phyloP scores from a whole-genome alignment of 2,888 invertebrate species.

The Stenchaetothrips biformis region DNA sequence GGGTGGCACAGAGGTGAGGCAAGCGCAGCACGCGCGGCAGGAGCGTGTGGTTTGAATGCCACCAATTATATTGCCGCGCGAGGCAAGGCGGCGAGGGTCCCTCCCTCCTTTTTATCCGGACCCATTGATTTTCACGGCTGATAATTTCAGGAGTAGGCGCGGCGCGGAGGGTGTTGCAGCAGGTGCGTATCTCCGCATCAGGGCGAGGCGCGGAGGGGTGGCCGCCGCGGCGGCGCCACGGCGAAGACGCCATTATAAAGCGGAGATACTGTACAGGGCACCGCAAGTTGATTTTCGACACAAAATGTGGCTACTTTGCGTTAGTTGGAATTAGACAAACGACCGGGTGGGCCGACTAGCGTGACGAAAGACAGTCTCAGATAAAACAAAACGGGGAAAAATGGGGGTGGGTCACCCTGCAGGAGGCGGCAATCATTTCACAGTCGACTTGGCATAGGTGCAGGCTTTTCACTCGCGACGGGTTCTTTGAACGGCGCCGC shows the following conservation, averaged over 20 bases:
- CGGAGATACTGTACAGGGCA: background rate
- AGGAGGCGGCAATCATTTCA: too few species aligned
- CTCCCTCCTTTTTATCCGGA: background rate
- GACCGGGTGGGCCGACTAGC: background rate
- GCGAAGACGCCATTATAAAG: background rate
- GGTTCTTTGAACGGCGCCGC: background rate
- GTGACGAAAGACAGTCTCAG: background rate
- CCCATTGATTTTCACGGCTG: constrained; percentile 22
- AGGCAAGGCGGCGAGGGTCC: too few species aligned
- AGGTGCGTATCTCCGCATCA: background rate
- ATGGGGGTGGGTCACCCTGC: background rate
- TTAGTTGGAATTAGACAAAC: constrained; percentile 9
- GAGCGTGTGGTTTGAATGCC: background rate
- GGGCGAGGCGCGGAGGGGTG: background rate
- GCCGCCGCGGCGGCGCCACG: background rate
- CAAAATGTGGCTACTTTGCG: background rate
- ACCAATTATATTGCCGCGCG: constrained; percentile 14
- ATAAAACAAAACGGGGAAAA: background rate
- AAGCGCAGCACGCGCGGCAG: background rate
- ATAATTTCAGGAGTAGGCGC: background rate
- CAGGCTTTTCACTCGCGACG: background rate
- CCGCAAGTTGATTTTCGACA: background rate
- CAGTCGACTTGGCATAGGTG: too few species aligned
- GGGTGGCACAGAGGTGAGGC: background rate
- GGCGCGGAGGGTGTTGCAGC: background rate